phyloP scores from a whole-genome alignment of 2,797 vertebrate species.

The Scolopax bukidnonensis region DNA sequence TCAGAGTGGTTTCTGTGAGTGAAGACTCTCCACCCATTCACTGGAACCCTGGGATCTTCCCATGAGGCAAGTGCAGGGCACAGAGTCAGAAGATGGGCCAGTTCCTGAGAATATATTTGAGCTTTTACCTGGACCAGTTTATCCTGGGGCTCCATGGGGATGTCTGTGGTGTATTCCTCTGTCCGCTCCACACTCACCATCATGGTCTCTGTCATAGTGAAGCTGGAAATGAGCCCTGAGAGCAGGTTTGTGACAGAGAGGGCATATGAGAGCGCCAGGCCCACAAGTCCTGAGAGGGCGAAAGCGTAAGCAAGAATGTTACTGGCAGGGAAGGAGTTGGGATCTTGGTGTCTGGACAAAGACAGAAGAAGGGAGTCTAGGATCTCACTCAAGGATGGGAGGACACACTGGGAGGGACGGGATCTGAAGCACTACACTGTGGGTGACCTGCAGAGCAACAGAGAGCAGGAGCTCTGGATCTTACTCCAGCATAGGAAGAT shows the following conservation, averaged over 20 bases:
- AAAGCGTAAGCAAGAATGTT: not conserved
- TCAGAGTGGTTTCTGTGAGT: not conserved
- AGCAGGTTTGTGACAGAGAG: constrained; percentile 91
- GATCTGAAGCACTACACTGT: not conserved
- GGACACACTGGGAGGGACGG: not conserved
- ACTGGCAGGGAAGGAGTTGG: not conserved
- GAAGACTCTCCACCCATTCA: not conserved
- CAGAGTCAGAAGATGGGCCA: not conserved
- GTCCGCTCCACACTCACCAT: constrained; percentile 94
- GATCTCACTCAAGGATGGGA: not conserved
- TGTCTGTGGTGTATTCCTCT: constrained; percentile 88
- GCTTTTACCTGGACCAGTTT: constrained; percentile 79
- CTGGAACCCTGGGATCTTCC: not conserved
- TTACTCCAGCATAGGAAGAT: not conserved
- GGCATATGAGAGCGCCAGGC: constrained; percentile 91
- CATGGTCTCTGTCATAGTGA: constrained; percentile 93
- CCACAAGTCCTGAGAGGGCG: constrained; percentile 87
- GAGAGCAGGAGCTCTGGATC: not conserved
- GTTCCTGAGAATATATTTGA: not conserved
- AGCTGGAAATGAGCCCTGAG: constrained; percentile 90
- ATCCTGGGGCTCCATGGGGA: constrained; percentile 85
- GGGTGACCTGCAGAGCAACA: not conserved
- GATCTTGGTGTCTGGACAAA: not conserved
- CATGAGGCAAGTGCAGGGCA: not conserved
- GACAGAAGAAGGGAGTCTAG: not conserved